Percentiles rank a stretch among this genome's conserved stretches.
These are phyloP conservation scores for Campopleginae sp. DNA, from an alignment of 2,888 invertebrate genomes.

Conservation along the genomic window DNA sequence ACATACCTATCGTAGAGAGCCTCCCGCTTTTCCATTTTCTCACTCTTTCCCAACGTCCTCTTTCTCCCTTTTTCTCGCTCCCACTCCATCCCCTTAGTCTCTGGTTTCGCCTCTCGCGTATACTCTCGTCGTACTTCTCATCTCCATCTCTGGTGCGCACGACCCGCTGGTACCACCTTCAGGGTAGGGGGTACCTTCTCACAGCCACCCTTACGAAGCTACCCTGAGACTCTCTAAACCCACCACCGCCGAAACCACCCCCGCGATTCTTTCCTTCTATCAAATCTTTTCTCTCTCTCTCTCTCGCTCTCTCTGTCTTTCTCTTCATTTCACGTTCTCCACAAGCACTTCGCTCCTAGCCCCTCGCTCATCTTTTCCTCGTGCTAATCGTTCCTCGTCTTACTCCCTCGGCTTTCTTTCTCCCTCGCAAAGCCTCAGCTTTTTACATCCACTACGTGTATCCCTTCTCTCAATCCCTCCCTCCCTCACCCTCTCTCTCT, in stretches of 20 bases:
- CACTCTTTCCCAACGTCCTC: constrained; percentile 56
- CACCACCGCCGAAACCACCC: constrained; percentile 44
- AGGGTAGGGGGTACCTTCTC: constrained; percentile 72
- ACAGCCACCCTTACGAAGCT: constrained; percentile 74
- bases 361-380: constrained; percentile 65
- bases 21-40: constrained; percentile 70
- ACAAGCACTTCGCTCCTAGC: constrained; percentile 63
- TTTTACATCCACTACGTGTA: constrained; percentile 55
- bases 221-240: constrained; percentile 35
- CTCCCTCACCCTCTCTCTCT: constrained; percentile 38
- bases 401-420: constrained; percentile 42
- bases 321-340: constrained; percentile 46
- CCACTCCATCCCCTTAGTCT: constrained; percentile 70
- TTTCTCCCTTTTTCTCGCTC: constrained; percentile 70
- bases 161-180: constrained; percentile 66
- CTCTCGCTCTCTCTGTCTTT: constrained; percentile 43
- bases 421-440: constrained; percentile 58
- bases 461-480: constrained; percentile 32
- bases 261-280: constrained; percentile 51
- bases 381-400: constrained; percentile 62
- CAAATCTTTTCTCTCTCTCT: constrained; percentile 21
- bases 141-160: constrained; percentile 70
- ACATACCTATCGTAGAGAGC: constrained; percentile 80
- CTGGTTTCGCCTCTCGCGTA: constrained; percentile 52
- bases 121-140: constrained; percentile 70